These are phyloP conservation scores for Thalassophryne amazonica DNA, from an alignment of 2,797 vertebrate species.

Conservation along the genomic window DNA sequence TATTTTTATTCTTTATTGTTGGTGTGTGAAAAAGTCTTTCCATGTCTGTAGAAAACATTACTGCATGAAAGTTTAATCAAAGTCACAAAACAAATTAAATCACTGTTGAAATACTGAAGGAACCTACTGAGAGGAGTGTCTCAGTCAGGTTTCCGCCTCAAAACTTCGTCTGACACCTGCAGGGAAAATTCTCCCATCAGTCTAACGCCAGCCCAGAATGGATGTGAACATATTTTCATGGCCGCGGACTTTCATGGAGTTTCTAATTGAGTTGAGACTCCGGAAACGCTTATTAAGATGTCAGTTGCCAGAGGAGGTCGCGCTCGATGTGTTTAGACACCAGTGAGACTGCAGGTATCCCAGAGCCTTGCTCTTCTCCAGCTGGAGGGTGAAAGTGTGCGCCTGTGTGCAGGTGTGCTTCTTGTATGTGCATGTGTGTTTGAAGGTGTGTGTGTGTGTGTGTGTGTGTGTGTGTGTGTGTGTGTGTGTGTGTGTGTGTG, in stretches of 20 bases:
- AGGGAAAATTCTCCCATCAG: conserved; percentile 34
- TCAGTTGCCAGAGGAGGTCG: conserved; percentile 65
- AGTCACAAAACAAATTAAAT: conserved; percentile 24
- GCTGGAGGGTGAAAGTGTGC: conserved; percentile 53
- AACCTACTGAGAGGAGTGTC: conserved; percentile 13
- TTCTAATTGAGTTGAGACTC: conserved; percentile 67
- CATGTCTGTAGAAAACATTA: not conserved
- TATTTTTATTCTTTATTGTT: no score
- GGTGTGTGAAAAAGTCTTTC: no score
- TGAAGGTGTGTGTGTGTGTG: conserved; percentile 4
- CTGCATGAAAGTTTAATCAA: conserved; percentile 13
- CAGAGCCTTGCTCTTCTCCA: conserved; percentile 52
- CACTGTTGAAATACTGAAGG: conserved; percentile 7
- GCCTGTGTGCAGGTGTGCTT: conserved; percentile 21
- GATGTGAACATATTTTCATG: conserved; percentile 30
- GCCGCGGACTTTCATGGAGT: conserved; percentile 50
- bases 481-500: conserved; percentile 21
- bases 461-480: conserved; percentile 29
- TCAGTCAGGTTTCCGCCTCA: conserved; percentile 40
- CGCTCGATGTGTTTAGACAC: conserved; percentile 64
- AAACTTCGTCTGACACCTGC: conserved; percentile 43
- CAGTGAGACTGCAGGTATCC: conserved; percentile 53
- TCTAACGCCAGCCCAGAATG: conserved; percentile 24
- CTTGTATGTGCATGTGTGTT: conserved; percentile 11
- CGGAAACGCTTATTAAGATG: conserved; percentile 77